Evolutionary conservation across 2,113 vertebrate genomes (phyloP), one percentile per base, ranked within the genome.

Genomic region (Xiphophorus maculatus): DNA sequence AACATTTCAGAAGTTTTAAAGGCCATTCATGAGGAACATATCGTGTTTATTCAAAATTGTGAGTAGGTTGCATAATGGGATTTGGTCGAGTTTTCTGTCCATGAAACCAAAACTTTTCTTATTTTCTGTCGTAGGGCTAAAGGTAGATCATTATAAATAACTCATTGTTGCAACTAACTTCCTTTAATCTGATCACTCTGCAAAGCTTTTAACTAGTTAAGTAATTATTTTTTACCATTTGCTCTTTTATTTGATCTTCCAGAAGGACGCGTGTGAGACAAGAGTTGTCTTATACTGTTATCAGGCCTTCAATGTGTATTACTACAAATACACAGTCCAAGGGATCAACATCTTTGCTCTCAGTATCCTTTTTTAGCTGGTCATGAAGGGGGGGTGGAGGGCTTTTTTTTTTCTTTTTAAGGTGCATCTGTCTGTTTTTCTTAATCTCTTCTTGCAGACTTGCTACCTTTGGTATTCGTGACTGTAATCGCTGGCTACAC

Each of bases 341-440:
- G 95, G 96, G 58, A 93, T 96, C 76, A 94, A 96, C 0, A 93
- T 97, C 19, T 96, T 96, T 0, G 95, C 95, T 0, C 93, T 95
- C 84, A 95, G 95, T 95, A 95, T 96, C 96, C 95, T 95, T 94
- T 95, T 58, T 71, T 25, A 22, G 5, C 9, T 29, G 63, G 25
- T 74, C 61, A 8, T 42, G 40, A 15, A 42, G 15, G 40, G 11
- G 13, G 40, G 11, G 40, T 4, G 40, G 12, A 4, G 12, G 40
- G 14, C 3, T 42, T 28, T 22, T 29, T 30, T 10, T 37, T 0
- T 0, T 37, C 9, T 37, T 37, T 37, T 37, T 5, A 15, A 7
- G 35, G 25, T 0, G 8, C 51, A 25, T 58, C 7, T 30, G 12
- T 67, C 68, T 84, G 29, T 84, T 74, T 35, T 91, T 94, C 95